phyloP scores from a whole-genome alignment of 2,797 vertebrate genomes.

The Rhinoraja longicauda region DNA sequence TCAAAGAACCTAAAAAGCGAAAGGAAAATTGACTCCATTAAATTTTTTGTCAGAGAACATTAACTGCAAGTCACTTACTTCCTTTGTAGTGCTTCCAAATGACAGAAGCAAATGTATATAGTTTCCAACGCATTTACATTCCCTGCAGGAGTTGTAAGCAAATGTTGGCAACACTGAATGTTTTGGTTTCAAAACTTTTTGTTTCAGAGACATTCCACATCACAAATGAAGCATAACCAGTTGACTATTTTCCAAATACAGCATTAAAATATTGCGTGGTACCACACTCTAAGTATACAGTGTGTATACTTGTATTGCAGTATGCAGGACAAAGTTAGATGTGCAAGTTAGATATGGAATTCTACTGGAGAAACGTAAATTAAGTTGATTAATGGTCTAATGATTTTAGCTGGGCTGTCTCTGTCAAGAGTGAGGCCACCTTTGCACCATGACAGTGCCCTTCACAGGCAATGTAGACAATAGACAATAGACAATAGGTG shows the following conservation, averaged over 20 bases:
- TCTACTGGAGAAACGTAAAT: background rate
- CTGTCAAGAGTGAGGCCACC: background rate
- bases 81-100: background rate
- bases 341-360: background rate
- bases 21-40: background rate
- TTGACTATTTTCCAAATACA: background rate
- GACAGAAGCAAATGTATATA: background rate
- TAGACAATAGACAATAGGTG: too few relatives aligned
- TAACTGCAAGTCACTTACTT: background rate
- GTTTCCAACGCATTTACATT: background rate
- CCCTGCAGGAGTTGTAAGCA: background rate
- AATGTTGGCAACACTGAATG: background rate
- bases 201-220: background rate
- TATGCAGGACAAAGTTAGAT: background rate
- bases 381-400: background rate
- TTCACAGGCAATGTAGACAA: background rate
- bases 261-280: background rate
- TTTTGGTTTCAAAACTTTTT: background rate
- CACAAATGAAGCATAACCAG: background rate
- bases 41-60: background rate
- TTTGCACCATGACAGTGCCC: background rate
- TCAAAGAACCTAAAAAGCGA: background rate
- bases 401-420: background rate
- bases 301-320: background rate
- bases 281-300: background rate